Conservation (phyloP, 1,140 invertebrate species). For the Hypsibius dujardini region DNA sequence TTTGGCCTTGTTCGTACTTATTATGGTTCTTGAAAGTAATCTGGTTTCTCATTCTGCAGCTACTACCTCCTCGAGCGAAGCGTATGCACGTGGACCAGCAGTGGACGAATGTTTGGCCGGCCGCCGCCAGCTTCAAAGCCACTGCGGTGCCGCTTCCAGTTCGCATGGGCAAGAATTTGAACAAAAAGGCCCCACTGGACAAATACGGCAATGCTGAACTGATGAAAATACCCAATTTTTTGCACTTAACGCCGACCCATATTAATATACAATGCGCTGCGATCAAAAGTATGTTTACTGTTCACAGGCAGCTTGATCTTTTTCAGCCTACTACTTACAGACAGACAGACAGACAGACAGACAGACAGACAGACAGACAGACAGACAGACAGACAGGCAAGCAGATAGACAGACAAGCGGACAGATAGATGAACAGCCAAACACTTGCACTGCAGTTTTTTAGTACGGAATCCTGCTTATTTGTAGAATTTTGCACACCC, state of each 20-base stretch:
- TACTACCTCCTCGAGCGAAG: constrained; percentile 32
- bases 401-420: too few species aligned
- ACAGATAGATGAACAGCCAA: too few species aligned
- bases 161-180: constrained; percentile 57
- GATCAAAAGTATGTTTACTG: constrained; percentile 47
- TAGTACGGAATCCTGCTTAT: constrained; percentile 20
- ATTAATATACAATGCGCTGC: constrained; percentile 77
- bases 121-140: constrained; percentile 71
- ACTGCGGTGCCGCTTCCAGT: constrained; percentile 77
- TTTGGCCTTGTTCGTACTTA: too few species aligned
- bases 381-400: too few species aligned
- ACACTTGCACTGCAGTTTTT: neutral
- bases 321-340: too few species aligned
- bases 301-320: neutral
- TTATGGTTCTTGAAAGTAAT: constrained; percentile 10
- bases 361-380: too few species aligned
- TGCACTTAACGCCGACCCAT: constrained; percentile 83
- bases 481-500: constrained; percentile 60
- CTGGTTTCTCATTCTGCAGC: constrained; percentile 25
- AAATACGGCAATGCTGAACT: constrained; percentile 82
- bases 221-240: constrained; percentile 96
- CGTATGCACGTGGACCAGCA: constrained; percentile 61
- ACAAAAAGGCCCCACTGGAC: constrained; percentile 42
- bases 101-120: constrained; percentile 87
- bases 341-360: too few species aligned